These are phyloP conservation scores for Microctonus brassicae DNA, from an alignment of 2,888 invertebrate species.

Conservation along the genomic window DNA sequence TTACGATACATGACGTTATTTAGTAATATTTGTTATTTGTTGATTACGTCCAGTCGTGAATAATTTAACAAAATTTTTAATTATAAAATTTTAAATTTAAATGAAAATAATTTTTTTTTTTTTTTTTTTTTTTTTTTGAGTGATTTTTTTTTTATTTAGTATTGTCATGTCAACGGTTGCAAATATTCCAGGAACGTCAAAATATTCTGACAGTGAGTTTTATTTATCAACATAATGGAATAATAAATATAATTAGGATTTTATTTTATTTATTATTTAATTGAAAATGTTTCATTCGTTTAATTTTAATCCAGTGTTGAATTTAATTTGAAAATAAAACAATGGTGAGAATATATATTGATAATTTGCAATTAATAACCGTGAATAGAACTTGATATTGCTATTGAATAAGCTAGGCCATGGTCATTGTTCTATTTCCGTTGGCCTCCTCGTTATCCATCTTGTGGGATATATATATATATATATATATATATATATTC, in stretches of 20 bases:
- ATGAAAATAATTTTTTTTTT: neutral
- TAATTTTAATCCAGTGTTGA: neutral
- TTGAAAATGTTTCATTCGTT: neutral
- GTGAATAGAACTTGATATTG: slow-evolving; percentile 1
- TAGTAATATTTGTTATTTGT: too few relatives aligned
- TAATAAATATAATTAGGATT: neutral
- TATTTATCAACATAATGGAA: slow-evolving; percentile 32
- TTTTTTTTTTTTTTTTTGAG: too few relatives aligned
- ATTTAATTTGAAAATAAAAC: neutral
- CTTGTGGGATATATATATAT: neutral
- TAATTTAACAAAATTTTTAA: too few relatives aligned
- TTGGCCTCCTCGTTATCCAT: neutral
- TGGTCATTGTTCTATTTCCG: slow-evolving; percentile 39
- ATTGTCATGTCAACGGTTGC: slow-evolving; percentile 38
- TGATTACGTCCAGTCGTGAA: too few relatives aligned
- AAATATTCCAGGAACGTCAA: slow-evolving; percentile 58
- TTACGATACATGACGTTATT: too few relatives aligned
- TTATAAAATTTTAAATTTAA: too few relatives aligned
- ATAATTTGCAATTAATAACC: neutral
- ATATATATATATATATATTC: neutral
- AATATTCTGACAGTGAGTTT: slow-evolving; percentile 57
- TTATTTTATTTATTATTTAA: neutral
- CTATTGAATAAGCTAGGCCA: slow-evolving; percentile 42
- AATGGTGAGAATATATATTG: neutral
- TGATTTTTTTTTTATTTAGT: neutral